Evolutionary conservation across 2,888 invertebrate genomes (phyloP), one percentile per base, ranked within the genome.

Genomic region (Caenorhabditis sp.): DNA sequence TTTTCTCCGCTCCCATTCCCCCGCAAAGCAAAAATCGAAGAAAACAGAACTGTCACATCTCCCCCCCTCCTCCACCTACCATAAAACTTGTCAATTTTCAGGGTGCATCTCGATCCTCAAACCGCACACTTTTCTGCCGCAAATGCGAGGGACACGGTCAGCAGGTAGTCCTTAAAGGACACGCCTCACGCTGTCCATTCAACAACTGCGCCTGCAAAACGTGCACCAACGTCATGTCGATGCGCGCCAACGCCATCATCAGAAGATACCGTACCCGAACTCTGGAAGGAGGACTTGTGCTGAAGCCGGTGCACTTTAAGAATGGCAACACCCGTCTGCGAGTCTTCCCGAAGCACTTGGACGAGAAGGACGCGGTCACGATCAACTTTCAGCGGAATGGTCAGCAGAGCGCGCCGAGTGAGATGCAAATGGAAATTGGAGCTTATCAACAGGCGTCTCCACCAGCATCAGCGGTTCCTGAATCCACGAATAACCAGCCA

Each of bases 191-290:
- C 26, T 91, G 91, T 69, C 91, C 90, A 1, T 91, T 83, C 81
- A 90, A 91, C 82, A 90, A 87, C 50, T 91, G 91, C 77, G 81
- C 83, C n/a, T 91, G 91, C 80, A 90, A 91, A 76, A 90, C 91
- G 79, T 91, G 91, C 80, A 82, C 89, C 5, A 91, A 91, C 76
- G 91, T 91, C 74, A 91, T 91, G 91, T 87, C 88, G 22, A 90
- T 91, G 90, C 82, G 91, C 24, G 91, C 91, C 26, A 91, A 91
- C 68, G 91, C 91, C 6, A 91, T 91, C 78, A 91, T 91, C 62
- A 77, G 91, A 11, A 87, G 91, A 40, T 91, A 91, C 70, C 86
- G 91, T 22, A 89, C 89, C 9, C 80, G 91, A 15, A 89, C 90
- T 22, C 71, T 88, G 37, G 91, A 91, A 40, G 89, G 91, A 44